Percentiles rank a stretch among this genome's conserved stretches.
These are phyloP conservation scores for Micronycteris hirsuta DNA, from an alignment of 2,113 vertebrate genomes.

Conservation along the genomic window DNA sequence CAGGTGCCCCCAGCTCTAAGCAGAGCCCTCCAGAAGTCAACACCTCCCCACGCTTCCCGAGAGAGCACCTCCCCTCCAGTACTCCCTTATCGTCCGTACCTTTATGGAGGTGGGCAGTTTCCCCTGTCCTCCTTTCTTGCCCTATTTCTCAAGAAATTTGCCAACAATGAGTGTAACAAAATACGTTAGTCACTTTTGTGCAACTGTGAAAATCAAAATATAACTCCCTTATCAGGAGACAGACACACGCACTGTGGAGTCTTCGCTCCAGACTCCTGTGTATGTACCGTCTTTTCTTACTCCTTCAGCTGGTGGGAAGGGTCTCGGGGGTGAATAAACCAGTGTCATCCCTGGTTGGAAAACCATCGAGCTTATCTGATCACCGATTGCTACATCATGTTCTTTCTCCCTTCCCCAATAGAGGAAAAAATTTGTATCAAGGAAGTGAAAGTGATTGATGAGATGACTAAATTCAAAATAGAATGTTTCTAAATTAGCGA, in stretches of 20 bases:
- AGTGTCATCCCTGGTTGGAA: neutral
- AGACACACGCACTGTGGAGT: neutral
- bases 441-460: neutral
- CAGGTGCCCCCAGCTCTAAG: neutral
- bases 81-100: neutral
- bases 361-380: neutral
- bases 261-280: neutral
- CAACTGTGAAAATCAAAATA: neutral
- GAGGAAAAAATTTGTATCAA: neutral
- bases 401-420: neutral
- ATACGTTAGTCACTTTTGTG: neutral
- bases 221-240: neutral
- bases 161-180: neutral
- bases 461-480: slow-evolving; percentile 4
- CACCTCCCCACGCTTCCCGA: neutral
- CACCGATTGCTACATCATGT: neutral
- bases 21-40: neutral
- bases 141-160: neutral
- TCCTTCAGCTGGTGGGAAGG: neutral
- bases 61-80: neutral
- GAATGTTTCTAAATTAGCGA: neutral
- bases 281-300: neutral
- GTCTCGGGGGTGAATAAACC: neutral
- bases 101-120: neutral
- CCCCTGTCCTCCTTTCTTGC: neutral